A percentile compares a stretch with the other conserved stretches of the same genome.
Conservation (phyloP, 2,888 invertebrate genomes). For the Cerastoderma edule region DNA sequence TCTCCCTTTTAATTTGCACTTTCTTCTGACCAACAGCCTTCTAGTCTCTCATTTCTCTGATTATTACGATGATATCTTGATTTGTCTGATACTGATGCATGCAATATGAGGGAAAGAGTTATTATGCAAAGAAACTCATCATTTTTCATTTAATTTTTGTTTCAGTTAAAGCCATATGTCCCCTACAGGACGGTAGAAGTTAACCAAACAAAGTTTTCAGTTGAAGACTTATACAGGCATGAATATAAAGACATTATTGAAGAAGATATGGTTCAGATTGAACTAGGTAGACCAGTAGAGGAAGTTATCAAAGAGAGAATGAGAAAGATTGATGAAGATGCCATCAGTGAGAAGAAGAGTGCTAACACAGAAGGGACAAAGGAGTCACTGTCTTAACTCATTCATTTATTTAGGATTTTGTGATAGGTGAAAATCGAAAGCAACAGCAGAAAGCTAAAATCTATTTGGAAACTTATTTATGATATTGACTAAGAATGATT, state of each 20-base stretch:
- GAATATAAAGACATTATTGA: constrained; percentile 82
- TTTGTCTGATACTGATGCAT: not conserved
- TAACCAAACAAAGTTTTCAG: constrained; percentile 91
- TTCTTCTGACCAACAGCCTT: not conserved
- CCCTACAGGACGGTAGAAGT: constrained; percentile 92
- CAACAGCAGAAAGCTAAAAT: too few species aligned
- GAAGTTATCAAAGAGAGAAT: constrained; percentile 6
- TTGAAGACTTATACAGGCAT: constrained; percentile 88
- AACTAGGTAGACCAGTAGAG: not conserved
- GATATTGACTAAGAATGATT: too few species aligned
- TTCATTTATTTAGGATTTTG: too few species aligned
- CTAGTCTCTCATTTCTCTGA: too few species aligned
- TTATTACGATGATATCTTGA: not conserved
- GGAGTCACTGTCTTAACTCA: too few species aligned
- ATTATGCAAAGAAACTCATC: not conserved
- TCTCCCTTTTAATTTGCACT: not conserved
- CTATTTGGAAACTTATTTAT: too few species aligned
- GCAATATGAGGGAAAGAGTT: not conserved
- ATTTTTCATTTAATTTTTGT: not conserved
- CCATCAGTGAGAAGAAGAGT: not conserved
- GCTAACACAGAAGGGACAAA: not conserved
- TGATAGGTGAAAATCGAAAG: too few species aligned
- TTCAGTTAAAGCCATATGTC: constrained; percentile 95
- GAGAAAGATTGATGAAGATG: constrained; percentile 6
- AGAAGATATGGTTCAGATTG: not conserved